Evolutionary conservation across 2,888 invertebrate species (phyloP).

Genomic region (Ectobius pallidus): DNA sequence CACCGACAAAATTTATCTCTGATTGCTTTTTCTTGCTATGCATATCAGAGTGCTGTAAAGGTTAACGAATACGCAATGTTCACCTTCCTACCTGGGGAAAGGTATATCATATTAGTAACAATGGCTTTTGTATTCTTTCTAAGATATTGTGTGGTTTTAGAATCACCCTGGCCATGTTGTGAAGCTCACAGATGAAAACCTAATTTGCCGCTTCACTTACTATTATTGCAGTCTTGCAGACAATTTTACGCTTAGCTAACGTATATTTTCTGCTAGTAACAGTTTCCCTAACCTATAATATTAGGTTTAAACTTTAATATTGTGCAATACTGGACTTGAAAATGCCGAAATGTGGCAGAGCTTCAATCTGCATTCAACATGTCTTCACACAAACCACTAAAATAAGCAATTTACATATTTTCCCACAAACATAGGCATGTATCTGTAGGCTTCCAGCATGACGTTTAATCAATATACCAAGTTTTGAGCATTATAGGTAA

Average conservation of each 20-base stretch:
- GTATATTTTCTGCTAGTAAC: neutral
- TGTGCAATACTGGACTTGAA: no score
- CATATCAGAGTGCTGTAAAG: neutral
- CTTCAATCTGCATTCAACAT: no score
- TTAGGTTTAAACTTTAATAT: neutral
- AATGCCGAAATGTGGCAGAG: no score
- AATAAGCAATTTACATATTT: no score
- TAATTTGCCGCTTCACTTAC: constrained; percentile 31
- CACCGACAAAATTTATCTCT: no score
- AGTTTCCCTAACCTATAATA: neutral
- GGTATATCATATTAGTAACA: neutral
- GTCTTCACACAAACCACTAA: no score
- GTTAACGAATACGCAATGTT: constrained; percentile 23
- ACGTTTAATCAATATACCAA: no score
- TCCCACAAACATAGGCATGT: no score
- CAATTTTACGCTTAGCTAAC: constrained; percentile 8
- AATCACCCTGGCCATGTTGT: neutral
- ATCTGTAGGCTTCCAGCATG: no score
- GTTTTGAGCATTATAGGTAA: no score
- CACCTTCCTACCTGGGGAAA: constrained; percentile 10
- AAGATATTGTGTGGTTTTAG: constrained; percentile 7
- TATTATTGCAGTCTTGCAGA: neutral
- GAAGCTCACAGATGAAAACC: constrained; percentile 18
- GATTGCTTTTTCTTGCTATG: neutral
- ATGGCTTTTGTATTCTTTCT: neutral